These are phyloP conservation scores for Brienomyrus brachyistius DNA, from an alignment of 2,113 vertebrate species.

Conservation along the genomic window DNA sequence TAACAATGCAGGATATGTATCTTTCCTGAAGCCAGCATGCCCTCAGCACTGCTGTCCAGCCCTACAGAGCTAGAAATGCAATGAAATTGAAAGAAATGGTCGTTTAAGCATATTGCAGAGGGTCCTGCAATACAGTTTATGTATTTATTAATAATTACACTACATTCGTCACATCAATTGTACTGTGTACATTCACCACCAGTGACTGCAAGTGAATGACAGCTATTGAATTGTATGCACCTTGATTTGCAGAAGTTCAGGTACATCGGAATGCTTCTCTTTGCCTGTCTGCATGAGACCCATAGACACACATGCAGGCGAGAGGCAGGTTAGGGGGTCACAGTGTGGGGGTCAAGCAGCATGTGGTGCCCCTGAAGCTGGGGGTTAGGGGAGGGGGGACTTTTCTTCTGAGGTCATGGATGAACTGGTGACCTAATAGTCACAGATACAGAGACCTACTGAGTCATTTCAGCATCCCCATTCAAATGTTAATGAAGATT, in stretches of 20 bases:
- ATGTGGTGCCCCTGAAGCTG: too few relatives aligned
- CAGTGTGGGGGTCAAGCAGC: neutral
- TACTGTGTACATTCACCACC: neutral
- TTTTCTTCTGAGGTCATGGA: too few relatives aligned
- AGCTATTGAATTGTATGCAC: neutral
- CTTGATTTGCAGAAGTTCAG: neutral
- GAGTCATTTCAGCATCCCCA: too few relatives aligned
- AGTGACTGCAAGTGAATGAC: neutral
- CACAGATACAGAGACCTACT: too few relatives aligned
- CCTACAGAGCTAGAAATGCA: neutral
- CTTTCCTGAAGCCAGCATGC: neutral
- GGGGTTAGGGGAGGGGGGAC: neutral
- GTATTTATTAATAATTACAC: neutral
- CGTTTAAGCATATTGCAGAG: neutral
- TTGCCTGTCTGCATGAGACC: neutral
- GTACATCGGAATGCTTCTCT: neutral
- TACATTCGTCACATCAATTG: neutral
- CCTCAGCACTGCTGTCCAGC: neutral
- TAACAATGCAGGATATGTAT: neutral
- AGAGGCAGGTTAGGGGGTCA: neutral
- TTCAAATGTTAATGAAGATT: too few relatives aligned
- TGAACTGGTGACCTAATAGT: too few relatives aligned
- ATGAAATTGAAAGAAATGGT: neutral
- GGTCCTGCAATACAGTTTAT: neutral
- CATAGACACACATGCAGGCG: neutral